Conservation (phyloP, 1,140 invertebrate genomes). For the Drosophila mayri region DNA sequence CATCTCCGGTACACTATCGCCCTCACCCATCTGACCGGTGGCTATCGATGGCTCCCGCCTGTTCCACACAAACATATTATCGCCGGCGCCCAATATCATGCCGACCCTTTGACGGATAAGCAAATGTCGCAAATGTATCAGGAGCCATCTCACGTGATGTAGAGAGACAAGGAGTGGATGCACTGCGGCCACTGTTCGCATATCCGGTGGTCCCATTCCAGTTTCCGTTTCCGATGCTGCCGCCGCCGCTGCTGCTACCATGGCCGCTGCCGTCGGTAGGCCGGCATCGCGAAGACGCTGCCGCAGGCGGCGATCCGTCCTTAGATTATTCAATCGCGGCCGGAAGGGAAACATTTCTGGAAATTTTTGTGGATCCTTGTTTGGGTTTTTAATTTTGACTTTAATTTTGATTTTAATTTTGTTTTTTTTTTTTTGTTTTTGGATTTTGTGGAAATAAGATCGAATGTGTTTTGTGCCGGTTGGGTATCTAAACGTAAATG, state of each 20-base stretch:
- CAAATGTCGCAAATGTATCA: conserved; percentile 41
- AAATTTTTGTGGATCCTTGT: too few species aligned
- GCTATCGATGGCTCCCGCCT: conserved; percentile 9
- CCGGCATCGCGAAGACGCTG: not conserved
- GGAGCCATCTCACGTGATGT: conserved; percentile 8
- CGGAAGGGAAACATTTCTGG: conserved; percentile 24
- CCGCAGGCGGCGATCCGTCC: not conserved
- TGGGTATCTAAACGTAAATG: not conserved
- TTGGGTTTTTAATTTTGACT: not conserved
- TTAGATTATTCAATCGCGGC: not conserved
- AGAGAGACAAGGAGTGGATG: not conserved
- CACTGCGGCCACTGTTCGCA: not conserved
- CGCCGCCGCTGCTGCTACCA: not conserved
- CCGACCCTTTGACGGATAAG: conserved; percentile 38
- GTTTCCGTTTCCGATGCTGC: not conserved
- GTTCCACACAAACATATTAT: conserved; percentile 52
- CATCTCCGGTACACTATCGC: conserved; percentile 21
- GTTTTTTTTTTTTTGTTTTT: too few species aligned
- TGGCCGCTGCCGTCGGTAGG: not conserved
- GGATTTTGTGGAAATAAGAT: too few species aligned
- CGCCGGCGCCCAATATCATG: conserved; percentile 57
- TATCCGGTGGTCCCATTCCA: not conserved
- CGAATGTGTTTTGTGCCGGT: not conserved
- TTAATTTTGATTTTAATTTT: not conserved
- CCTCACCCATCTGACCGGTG: conserved; percentile 40